Conservation (phyloP, 2,888 invertebrate genomes). For the Agrochola circellaris region DNA sequence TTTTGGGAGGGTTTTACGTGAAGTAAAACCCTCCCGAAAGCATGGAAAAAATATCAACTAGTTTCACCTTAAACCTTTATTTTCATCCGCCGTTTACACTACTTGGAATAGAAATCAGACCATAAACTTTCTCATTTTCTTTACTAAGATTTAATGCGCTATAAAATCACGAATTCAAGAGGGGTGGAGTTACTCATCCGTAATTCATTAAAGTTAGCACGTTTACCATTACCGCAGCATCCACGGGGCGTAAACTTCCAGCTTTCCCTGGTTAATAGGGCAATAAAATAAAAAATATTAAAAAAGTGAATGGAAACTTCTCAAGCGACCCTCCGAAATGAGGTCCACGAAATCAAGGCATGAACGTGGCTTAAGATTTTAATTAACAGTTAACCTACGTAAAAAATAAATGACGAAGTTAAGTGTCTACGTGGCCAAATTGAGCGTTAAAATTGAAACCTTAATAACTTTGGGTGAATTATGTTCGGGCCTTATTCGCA, state of each 20-base stretch:
- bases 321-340: slow-evolving; percentile 70
- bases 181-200: slow-evolving; percentile 85
- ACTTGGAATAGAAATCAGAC: slow-evolving; percentile 73
- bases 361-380: slow-evolving; percentile 73
- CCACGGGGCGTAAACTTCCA: slow-evolving; percentile 80
- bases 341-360: slow-evolving; percentile 65
- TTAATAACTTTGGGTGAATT: slow-evolving; percentile 64
- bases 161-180: slow-evolving; percentile 86
- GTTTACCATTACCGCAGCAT: slow-evolving; percentile 84
- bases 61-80: background rate
- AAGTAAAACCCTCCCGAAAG: no score
- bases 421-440: slow-evolving; percentile 68
- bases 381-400: slow-evolving; percentile 76
- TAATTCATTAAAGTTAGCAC: slow-evolving; percentile 89
- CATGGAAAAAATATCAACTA: no score
- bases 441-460: slow-evolving; percentile 65
- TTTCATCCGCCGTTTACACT: slow-evolving; percentile 56
- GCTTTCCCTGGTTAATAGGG: slow-evolving; percentile 83
- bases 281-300: slow-evolving; percentile 85
- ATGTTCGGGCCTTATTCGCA: slow-evolving; percentile 58
- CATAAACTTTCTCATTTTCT: slow-evolving; percentile 83
- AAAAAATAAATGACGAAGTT: slow-evolving; percentile 71
- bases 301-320: slow-evolving; percentile 76
- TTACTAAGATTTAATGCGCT: slow-evolving; percentile 82
- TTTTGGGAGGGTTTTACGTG: no score